Conservation (phyloP, 2,888 invertebrate genomes). For the Xylota segnis region DNA sequence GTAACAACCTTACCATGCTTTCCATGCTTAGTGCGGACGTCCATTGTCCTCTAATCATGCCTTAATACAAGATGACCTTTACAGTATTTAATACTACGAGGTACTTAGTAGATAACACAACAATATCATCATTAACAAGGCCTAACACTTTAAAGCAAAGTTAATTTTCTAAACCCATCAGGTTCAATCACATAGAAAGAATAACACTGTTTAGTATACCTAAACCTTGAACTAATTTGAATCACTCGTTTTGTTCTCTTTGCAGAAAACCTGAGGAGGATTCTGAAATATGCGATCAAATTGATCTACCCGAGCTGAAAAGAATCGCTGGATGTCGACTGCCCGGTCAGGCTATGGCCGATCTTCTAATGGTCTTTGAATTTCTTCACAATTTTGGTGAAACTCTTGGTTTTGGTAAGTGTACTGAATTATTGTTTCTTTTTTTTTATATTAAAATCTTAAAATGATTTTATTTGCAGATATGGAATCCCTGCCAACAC, state of each 20-base stretch:
- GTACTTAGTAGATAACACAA: too few relatives aligned
- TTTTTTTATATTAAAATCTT: background rate
- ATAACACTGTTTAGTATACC: too few relatives aligned
- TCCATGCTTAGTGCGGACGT: too few relatives aligned
- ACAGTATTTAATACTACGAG: too few relatives aligned
- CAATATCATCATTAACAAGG: too few relatives aligned
- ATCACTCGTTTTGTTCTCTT: background rate
- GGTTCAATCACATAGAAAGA: too few relatives aligned
- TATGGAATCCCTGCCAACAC: constrained; percentile 93
- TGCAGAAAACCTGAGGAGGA: constrained; percentile 95
- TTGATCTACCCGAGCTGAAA: constrained; percentile 89
- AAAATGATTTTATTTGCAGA: constrained; percentile 85
- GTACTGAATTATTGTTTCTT: background rate
- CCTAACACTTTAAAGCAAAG: too few relatives aligned
- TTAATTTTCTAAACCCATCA: too few relatives aligned
- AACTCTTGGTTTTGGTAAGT: constrained; percentile 95
- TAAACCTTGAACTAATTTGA: background rate
- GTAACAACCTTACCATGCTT: too few relatives aligned
- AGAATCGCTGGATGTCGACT: constrained; percentile 92
- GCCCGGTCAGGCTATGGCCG: constrained; percentile 95
- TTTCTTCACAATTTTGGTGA: constrained; percentile 98
- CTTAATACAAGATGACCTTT: too few relatives aligned
- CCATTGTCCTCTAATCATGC: too few relatives aligned
- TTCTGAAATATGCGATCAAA: constrained; percentile 92
- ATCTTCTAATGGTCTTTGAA: constrained; percentile 97